A percentile compares a stretch with the other conserved stretches of the same genome.
Conservation (phyloP, 2,797 vertebrate species). For the Onychomys arenicola region DNA sequence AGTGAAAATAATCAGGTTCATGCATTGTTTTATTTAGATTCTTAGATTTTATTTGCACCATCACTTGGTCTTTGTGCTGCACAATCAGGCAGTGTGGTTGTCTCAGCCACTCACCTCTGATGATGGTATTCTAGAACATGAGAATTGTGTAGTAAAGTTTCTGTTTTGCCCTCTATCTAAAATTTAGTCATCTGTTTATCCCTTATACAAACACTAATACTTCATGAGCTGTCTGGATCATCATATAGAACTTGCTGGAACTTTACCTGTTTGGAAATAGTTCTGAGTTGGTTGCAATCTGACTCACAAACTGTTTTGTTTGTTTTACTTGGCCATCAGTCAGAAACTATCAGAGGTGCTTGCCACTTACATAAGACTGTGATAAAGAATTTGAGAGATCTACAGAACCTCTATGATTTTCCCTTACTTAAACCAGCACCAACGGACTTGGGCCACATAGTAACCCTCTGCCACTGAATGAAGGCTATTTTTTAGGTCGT, state of each 20-base stretch:
- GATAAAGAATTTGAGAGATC: background rate
- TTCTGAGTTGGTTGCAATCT: background rate
- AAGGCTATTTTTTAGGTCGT: background rate
- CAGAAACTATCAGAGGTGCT: slow-evolving; percentile 18
- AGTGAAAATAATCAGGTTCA: slow-evolving; percentile 46
- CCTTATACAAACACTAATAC: background rate
- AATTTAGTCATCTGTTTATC: slow-evolving; percentile 34
- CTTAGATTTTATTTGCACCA: slow-evolving; percentile 15
- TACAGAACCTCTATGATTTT: background rate
- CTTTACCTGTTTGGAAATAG: slow-evolving; percentile 28
- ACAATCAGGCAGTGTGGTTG: slow-evolving; percentile 4
- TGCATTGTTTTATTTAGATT: slow-evolving; percentile 45
- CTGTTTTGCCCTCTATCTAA: background rate
- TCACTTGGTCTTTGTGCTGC: background rate
- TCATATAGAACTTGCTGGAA: slow-evolving; percentile 20
- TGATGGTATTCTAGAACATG: background rate
- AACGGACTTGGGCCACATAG: background rate
- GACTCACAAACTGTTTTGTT: slow-evolving; percentile 6
- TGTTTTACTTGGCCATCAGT: slow-evolving; percentile 33
- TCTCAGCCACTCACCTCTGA: background rate
- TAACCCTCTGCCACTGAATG: background rate
- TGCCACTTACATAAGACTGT: slow-evolving; percentile 18
- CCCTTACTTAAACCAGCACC: background rate
- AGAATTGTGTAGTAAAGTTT: slow-evolving; percentile 18
- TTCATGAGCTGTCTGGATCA: slow-evolving; percentile 47